Evolutionary conservation across 1,140 invertebrate genomes (phyloP), one percentile per base, ranked within the genome.

Genomic region (Drosophila orena): DNA sequence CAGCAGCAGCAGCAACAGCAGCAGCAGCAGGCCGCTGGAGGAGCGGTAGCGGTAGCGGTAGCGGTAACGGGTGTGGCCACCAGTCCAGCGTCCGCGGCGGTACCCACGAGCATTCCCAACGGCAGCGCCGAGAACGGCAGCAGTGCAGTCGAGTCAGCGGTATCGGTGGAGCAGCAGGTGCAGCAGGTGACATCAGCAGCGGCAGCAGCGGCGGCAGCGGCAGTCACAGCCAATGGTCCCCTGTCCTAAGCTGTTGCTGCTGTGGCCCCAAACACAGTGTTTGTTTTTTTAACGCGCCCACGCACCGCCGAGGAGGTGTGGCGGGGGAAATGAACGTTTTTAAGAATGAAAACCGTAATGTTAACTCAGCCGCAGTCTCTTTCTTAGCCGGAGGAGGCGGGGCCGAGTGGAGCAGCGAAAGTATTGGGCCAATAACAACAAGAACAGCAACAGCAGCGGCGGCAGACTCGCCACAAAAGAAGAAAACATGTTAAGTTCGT

Each of bases 101-200:
- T 81, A 22, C 55, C 71, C 17, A 70, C 77, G 56, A 57, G 54
- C 91, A 59, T 93, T 89, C 93, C 93, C 93, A 88, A 93, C 46
- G 78, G 74, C 73, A 58, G 58, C 30, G 77, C 58, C 50, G 81
- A 71, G 73, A 91, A 90, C 42, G 80, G 61, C 43, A 62, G 79
- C 78, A 80, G 76, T 20, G 54, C 64, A n/a, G 62, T 47, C 65
- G 42, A 38, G 70, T 15, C 65, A 14, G 73, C 62, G 44, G 62
- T 59, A 56, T 40, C 44, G 53, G 69, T 59, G 24, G 47, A 20
- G 61, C 64, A 24, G 69, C 61, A 27, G 64, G 11, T 14, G 37
- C 71, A 60, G 65, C 57, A 60, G 50, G 34, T 20, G 64, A 38
- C 24, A 3, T 30, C 71, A 60, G 60, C 57, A 60, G 50, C 27